phyloP scores from a whole-genome alignment of 1,140 invertebrate genomes.

The Polypedilum pembai region DNA sequence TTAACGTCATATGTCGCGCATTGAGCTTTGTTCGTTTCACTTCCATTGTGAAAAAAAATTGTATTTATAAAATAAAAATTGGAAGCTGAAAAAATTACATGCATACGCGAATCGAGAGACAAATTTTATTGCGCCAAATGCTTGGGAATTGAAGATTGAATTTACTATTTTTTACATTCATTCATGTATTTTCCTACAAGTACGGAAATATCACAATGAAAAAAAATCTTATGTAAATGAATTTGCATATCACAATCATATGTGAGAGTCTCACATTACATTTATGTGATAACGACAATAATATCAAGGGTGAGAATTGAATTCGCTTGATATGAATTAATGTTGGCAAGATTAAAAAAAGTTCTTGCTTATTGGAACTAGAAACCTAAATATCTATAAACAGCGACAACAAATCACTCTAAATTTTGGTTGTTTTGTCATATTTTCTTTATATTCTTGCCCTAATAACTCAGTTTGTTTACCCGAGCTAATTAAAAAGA shows the following conservation, averaged over 20 bases:
- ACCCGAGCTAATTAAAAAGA: no score
- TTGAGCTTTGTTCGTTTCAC: neutral
- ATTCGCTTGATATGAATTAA: no score
- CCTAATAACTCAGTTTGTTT: no score
- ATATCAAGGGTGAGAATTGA: no score
- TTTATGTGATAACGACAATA: neutral
- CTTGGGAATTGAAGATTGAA: neutral
- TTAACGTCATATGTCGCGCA: neutral
- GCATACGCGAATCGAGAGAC: neutral
- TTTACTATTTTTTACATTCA: neutral
- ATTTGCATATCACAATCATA: neutral
- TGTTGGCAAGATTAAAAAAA: no score
- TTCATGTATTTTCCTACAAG: neutral
- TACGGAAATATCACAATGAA: constrained; percentile 4
- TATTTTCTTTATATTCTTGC: no score
- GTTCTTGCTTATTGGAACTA: no score
- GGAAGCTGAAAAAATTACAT: no score
- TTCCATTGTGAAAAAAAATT: constrained; percentile 4
- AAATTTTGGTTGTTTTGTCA: no score
- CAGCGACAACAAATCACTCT: no score
- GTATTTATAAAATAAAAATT: neutral
- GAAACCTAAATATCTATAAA: no score
- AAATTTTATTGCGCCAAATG: neutral
- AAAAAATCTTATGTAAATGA: neutral
- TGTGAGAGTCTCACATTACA: neutral